Evolutionary conservation across 2,113 vertebrate genomes (phyloP).

Genomic region (Okapia johnstoni): DNA sequence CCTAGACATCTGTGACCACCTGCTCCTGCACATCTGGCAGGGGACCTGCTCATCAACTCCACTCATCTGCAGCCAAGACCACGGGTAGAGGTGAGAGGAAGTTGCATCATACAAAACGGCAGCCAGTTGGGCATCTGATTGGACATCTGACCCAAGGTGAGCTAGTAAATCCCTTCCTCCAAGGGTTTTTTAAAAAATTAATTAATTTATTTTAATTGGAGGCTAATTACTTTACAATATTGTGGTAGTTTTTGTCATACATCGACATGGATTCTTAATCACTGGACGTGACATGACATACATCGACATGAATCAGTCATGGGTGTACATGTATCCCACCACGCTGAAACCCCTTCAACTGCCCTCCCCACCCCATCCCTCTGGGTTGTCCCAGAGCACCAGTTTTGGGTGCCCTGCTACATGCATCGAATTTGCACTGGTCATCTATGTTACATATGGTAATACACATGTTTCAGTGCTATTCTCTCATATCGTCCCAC

Average conservation of each 20-base stretch:
- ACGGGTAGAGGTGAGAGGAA: not conserved
- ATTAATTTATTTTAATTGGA: not conserved
- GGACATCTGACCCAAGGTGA: not conserved
- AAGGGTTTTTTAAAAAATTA: fast-evolving
- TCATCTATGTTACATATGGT: not conserved
- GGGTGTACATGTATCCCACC: not conserved
- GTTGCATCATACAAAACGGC: too few relatives aligned
- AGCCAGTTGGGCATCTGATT: fast-evolving
- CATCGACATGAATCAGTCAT: not conserved
- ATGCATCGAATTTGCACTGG: not conserved
- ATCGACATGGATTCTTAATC: not conserved
- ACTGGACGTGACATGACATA: not conserved
- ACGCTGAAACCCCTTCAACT: not conserved
- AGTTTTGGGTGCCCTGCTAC: not conserved
- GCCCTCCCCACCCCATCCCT: not conserved
- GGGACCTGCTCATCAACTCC: not conserved
- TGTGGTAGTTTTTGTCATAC: not conserved
- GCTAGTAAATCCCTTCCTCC: not conserved
- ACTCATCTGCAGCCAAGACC: not conserved
- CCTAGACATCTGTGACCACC: not conserved
- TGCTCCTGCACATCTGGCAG: not conserved
- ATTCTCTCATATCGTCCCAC: not conserved
- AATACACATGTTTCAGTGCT: not conserved
- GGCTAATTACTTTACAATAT: not conserved
- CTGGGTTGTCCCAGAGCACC: not conserved